Evolutionary conservation across 1,140 invertebrate species (phyloP), one percentile per base, ranked within the genome.

Genomic region (Macrostomum lignano): DNA sequence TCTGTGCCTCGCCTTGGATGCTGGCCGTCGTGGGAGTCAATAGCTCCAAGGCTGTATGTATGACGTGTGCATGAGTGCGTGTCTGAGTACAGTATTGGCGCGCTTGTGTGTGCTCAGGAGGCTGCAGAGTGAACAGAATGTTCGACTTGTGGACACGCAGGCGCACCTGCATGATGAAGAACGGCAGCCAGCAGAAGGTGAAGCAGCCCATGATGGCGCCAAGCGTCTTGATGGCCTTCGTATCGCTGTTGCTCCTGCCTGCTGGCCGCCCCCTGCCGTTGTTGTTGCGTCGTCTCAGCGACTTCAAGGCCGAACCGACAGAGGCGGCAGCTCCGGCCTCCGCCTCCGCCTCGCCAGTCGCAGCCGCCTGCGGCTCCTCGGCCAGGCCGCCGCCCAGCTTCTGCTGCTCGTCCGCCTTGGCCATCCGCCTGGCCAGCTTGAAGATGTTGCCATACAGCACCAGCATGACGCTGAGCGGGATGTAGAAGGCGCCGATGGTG

Each of bases 381-480:
- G 6, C 6, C 13, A 14, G 6, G 6, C 28, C 14, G 6, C 14
- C 19, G 3, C 24, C 26, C 9, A 14, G 24, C 10, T 34, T 30
- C 7, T 38, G 33, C 21, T 36, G 38, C 21, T 38, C 40, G 35
- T 64, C 60, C 4, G 46, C 47, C 35, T 51, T 51, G 14, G 52
- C 49, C 21, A 64, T 46, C 36, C 51, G 40, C 20, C 51, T 49
- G 3, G 62, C 63, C 2, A 61, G 56, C 29, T 46, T 37, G 51
- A 54, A 64, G 31, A 91, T 88, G 56, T 74, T 74, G 71, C 75
- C 84, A 58, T 93, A 91, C 2, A 88, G 65, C 17, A 77, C 67
- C 19, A 88, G 68, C 44, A 88, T 88, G 7, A 86, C 73, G 26
- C 75, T 62, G 9, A 86, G 64, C 4, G 82, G 82, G 36, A 84